A percentile compares a stretch with the other conserved stretches of the same genome.
Conservation (phyloP, 2,113 vertebrate species). For the Tupaia tana region DNA sequence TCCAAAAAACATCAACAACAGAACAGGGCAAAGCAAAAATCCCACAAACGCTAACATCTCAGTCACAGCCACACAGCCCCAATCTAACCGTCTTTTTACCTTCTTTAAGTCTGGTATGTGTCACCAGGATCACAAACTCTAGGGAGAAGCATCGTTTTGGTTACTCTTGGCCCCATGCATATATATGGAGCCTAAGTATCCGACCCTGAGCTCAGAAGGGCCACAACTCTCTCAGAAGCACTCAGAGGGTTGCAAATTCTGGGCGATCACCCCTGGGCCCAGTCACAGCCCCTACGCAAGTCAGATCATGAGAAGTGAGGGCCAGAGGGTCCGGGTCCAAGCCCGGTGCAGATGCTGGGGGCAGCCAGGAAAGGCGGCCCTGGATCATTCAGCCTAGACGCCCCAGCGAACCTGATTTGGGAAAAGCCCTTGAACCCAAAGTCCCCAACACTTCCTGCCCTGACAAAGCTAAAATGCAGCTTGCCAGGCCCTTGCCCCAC, state of each 20-base stretch:
- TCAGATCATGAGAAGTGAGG: not conserved
- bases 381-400: not conserved
- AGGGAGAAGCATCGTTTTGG: not conserved
- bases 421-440: conserved; percentile 27
- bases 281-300: not conserved
- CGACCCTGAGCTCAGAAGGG: not conserved
- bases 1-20: not conserved
- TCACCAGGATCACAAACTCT: not conserved
- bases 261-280: not conserved
- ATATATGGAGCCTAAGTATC: not conserved
- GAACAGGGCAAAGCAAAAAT: not conserved
- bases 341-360: not conserved
- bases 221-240: accelerated
- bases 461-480: not conserved
- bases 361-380: not conserved
- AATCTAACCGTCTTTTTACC: not conserved
- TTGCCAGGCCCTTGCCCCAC: not conserved
- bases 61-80: not conserved
- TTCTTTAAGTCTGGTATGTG: not conserved
- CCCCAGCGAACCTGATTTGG: not conserved
- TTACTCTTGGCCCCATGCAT: not conserved
- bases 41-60: not conserved
- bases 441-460: not conserved
- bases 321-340: accelerated
- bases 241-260: not conserved